Percentiles rank a stretch among this genome's conserved stretches.
Evolutionary conservation across 2,797 vertebrate genomes (phyloP).

Genomic region (Carapus acus): DNA sequence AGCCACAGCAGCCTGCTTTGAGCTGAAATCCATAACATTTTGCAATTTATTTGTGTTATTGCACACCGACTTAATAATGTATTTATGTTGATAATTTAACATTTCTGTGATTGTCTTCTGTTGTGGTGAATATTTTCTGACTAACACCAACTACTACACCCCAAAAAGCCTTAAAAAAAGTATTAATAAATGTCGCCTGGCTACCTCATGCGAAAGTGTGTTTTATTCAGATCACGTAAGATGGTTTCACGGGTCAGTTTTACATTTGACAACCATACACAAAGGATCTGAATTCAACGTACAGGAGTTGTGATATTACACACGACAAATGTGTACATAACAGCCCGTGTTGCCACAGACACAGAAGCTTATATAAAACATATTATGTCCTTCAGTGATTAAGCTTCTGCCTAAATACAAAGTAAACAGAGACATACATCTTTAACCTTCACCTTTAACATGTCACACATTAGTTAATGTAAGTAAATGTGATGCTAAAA

Average conservation of each 20-base stretch:
- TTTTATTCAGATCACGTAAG: constrained; percentile 32
- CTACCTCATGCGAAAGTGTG: constrained; percentile 13
- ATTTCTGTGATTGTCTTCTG: neutral
- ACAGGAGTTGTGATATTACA: too few relatives aligned
- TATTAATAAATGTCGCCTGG: constrained; percentile 19
- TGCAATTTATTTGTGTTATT: neutral
- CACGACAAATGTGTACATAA: too few relatives aligned
- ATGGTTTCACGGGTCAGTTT: constrained; percentile 13
- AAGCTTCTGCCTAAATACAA: too few relatives aligned
- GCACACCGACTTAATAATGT: neutral
- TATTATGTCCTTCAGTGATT: too few relatives aligned
- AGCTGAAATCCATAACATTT: neutral
- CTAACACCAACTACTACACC: neutral
- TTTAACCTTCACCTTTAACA: too few relatives aligned
- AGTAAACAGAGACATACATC: too few relatives aligned
- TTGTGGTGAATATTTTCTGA: neutral
- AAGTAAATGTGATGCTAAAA: too few relatives aligned
- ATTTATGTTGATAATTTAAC: neutral
- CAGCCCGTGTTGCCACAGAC: too few relatives aligned
- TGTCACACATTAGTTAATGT: too few relatives aligned
- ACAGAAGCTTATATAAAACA: too few relatives aligned
- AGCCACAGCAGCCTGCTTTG: neutral
- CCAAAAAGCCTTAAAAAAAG: neutral
- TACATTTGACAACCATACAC: too few relatives aligned
- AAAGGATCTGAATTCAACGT: too few relatives aligned